These are phyloP conservation scores for Myotis lucifugus DNA, from an alignment of 2,113 vertebrate species.

Conservation along the genomic window DNA sequence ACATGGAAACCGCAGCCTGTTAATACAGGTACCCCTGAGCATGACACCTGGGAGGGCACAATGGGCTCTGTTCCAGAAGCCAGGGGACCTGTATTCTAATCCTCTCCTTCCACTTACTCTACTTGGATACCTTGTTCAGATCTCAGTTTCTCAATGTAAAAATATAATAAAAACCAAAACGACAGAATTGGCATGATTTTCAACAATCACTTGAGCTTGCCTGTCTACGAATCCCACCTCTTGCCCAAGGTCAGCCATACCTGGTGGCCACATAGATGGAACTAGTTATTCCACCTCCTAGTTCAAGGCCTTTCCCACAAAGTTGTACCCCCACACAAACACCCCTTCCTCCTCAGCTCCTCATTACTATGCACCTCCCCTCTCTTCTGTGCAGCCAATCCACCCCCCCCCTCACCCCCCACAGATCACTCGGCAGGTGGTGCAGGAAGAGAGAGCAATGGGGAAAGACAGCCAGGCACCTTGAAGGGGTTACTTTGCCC, in stretches of 20 bases:
- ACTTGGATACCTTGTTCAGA: neutral
- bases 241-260: slow-evolving; percentile 50
- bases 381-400: neutral
- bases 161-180: neutral
- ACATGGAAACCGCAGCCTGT: neutral
- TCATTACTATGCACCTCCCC: slow-evolving; percentile 39
- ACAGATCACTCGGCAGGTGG: neutral
- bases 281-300: neutral
- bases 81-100: neutral
- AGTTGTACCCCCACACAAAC: rapidly evolving
- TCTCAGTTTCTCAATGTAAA: neutral
- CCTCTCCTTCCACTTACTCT: neutral
- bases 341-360: neutral
- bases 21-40: neutral
- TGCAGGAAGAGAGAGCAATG: slow-evolving; percentile 55
- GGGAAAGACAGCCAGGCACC: slow-evolving; percentile 64
- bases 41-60: neutral
- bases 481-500: slow-evolving; percentile 81
- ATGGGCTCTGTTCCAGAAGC: neutral
- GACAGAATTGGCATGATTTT: neutral
- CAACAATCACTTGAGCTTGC: neutral
- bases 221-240: neutral
- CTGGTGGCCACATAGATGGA: neutral
- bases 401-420: neutral
- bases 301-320: slow-evolving; percentile 40